Base-by-base conservation (phyloP, 1,140 invertebrate genomes). In the Drosophila kohkoa region DNA sequence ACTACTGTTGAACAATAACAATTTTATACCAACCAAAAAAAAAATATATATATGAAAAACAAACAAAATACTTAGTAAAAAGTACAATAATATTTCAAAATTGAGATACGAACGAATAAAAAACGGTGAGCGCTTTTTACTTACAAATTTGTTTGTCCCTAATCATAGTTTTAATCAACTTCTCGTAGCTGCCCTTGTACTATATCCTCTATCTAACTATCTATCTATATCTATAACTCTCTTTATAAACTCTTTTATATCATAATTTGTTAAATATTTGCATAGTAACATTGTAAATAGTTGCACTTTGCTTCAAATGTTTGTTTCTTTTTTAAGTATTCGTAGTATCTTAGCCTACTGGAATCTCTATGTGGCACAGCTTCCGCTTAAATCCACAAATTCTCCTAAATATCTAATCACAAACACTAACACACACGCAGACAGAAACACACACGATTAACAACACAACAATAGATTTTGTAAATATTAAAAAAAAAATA, bases 51-150 rank as follows among this genome's bases (percentile, higher is more conserved):
- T 25, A 25, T 25, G 20, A 25, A 25, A 25, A 55, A 43, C 41
- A 43, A 52, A 45, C 20, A 49, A 49, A 65, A 32, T 43, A 65
- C 45, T 76, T 79, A 80, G 72, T 69, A 77, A 63, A 65, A 64
- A 64, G 43, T 78, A 86, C 78, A 68, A 86, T 64, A 74, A 67
- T 67, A 74, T 76, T 85, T 83, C 45, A 54, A 38, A 25, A 70
- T 71, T 77, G 73, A 73, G 64, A 73, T 70, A 69, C 74, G 63
- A 88, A 85, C 65, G 51, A 81, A 38, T 6, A 75, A 81, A 38
- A 32, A 75, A 81, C 66, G 85, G 85, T 89, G 85, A 89, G 85
- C 88, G 81, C 57, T 67, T 55, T 67, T 52, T 41, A 48, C 48
- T 13, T 16, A 48, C 46, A 38, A 25, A 73, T 38, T 48, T 78